Evolutionary conservation across 2,113 vertebrate genomes (phyloP).

Genomic region (Ramphastos sulfuratus): DNA sequence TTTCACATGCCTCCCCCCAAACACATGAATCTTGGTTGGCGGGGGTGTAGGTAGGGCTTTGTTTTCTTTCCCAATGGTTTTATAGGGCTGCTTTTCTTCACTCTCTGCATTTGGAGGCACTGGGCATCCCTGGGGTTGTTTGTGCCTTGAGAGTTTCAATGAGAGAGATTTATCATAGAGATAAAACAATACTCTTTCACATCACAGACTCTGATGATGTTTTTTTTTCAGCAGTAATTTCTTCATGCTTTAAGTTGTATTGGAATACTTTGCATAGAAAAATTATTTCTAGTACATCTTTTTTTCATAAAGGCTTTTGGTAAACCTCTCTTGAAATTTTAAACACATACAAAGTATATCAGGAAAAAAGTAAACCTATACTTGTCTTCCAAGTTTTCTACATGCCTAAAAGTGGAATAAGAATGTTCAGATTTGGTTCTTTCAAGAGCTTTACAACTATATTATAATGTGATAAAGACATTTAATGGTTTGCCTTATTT

Average conservation of each 20-base stretch:
- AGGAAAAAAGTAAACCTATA: background rate
- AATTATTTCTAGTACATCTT: background rate
- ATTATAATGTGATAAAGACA: background rate
- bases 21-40: background rate
- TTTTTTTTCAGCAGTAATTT: background rate
- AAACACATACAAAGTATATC: background rate
- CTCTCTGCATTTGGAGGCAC: background rate
- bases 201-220: background rate
- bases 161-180: background rate
- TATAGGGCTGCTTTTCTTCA: background rate
- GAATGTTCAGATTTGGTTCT: background rate
- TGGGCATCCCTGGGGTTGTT: background rate
- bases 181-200: background rate
- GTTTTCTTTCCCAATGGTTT: background rate
- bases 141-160: background rate
- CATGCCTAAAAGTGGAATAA: background rate
- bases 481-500: background rate
- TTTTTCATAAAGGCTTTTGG: background rate
- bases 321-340: background rate
- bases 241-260: background rate
- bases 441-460: background rate
- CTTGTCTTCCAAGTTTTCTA: background rate
- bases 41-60: background rate
- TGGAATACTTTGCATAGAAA: background rate
- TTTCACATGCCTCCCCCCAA: background rate